Base-by-base conservation (phyloP, 2,797 vertebrate genomes). In the Thunnus albacares region DNA sequence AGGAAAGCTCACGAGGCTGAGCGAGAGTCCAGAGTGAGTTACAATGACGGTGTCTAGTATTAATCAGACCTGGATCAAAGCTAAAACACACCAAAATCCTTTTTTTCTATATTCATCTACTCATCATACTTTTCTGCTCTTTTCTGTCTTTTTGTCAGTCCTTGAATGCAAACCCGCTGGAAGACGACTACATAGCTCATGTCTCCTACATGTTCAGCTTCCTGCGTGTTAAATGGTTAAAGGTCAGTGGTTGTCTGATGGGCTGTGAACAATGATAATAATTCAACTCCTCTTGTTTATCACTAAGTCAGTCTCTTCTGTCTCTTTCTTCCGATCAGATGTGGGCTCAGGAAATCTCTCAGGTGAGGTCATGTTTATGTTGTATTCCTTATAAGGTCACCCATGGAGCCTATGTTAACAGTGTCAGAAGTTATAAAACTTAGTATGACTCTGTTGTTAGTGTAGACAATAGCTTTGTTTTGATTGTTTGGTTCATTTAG, bases 151-250 rank as follows among this genome's bases (percentile, higher is more conserved):
- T 85, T 61, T 76, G 9, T 71, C 75, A 99, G 98, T 96, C 95
- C 93, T 94, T 98, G 93, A 97, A 96, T 89, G 93, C 94, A 35
- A 94, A 96, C 94, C 96, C 96, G 35, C 89, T 97, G 93, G 96
- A 96, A 64, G 96, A 97, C 80, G 96, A 96, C 96, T 96, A 97
- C 94, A 88, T 97, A 94, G 95, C 97, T 95, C 97, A 98, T 88
- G 95, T 98, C 87, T 98, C 97, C 94, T 98, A 97, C 96, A 96
- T 99, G 97, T 96, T 99, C 96, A 96, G 97, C 96, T 97, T 98
- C 96, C 95, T 99, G 95, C 98, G 97, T 94, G 97, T 98, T 91
- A 98, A 97, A 95, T 99, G 97, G 98, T 96, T 99, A 63, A 97
- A 99, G 98, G 98, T 99, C 95, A 95, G 97, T 97, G 43, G 13